phyloP scores from a whole-genome alignment of 2,797 vertebrate genomes.

The Argyrosomus regius region DNA sequence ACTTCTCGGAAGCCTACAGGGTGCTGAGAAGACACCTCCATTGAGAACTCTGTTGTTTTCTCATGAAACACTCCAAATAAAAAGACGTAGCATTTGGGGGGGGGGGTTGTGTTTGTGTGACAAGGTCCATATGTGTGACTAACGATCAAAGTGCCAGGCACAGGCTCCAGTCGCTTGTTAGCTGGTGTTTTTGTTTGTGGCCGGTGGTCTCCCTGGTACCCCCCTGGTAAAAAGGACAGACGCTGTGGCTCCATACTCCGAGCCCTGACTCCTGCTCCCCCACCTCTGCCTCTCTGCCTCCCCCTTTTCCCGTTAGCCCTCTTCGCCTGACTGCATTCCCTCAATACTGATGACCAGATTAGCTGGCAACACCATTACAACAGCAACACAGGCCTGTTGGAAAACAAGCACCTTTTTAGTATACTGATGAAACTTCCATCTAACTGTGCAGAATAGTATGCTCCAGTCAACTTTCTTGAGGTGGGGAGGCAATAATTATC shows the following conservation, averaged over 20 bases:
- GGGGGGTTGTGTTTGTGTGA: constrained; percentile 66
- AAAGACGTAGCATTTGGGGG: constrained; percentile 69
- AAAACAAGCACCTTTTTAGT: constrained; percentile 61
- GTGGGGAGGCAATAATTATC: constrained; percentile 64
- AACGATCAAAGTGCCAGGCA: constrained; percentile 76
- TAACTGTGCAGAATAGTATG: constrained; percentile 49
- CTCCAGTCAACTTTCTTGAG: constrained; percentile 51
- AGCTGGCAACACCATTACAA: constrained; percentile 52
- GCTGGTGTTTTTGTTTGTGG: constrained; percentile 79
- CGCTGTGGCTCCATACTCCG: constrained; percentile 76
- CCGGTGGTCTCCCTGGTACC: constrained; percentile 72
- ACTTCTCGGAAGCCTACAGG: constrained; percentile 36
- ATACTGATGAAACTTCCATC: constrained; percentile 61
- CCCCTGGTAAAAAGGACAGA: constrained; percentile 76
- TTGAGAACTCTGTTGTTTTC: constrained; percentile 52
- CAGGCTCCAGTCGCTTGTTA: constrained; percentile 69
- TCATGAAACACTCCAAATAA: constrained; percentile 50
- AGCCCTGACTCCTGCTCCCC: constrained; percentile 53
- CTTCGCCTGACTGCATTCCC: constrained; percentile 68
- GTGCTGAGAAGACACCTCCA: constrained; percentile 36
- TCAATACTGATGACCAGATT: constrained; percentile 78
- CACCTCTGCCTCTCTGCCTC: constrained; percentile 11
- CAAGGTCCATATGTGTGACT: constrained; percentile 81
- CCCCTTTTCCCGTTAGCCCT: constrained; percentile 33
- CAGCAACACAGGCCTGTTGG: constrained; percentile 28